Conservation (phyloP, 2,797 vertebrate genomes). For the Xenops minutus region DNA sequence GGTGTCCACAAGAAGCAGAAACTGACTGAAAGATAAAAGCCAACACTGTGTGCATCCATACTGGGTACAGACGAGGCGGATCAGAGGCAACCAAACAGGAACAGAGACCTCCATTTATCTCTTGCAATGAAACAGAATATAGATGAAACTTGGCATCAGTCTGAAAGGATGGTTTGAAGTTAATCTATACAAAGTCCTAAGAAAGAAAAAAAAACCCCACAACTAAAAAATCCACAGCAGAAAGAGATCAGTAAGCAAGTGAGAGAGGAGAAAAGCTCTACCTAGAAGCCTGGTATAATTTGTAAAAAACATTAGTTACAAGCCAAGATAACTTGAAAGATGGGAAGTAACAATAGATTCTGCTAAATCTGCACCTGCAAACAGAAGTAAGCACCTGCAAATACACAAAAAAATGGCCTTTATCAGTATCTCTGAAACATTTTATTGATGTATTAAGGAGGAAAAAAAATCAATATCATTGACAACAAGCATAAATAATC, state of each 20-base stretch:
- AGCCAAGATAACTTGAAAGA: neutral
- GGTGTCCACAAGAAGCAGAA: constrained; percentile 12
- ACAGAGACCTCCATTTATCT: constrained; percentile 12
- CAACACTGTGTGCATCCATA: neutral
- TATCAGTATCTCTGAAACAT: neutral
- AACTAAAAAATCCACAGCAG: neutral
- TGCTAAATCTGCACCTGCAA: neutral
- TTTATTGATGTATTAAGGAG: neutral
- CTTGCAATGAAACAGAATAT: constrained; percentile 9
- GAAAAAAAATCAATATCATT: neutral
- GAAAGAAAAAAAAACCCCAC: no score
- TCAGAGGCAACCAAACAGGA: constrained; percentile 20
- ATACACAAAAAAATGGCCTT: neutral
- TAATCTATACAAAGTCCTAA: neutral
- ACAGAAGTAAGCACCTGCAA: neutral
- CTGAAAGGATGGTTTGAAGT: neutral
- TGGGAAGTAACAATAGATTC: neutral
- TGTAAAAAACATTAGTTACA: neutral
- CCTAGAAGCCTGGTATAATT: neutral
- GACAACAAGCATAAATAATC: neutral
- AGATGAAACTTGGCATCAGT: neutral
- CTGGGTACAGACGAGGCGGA: neutral
- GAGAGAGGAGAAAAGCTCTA: neutral
- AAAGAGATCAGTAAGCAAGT: neutral
- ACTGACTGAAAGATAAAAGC: constrained; percentile 11